Evolutionary conservation across 2,113 vertebrate species (phyloP).

Genomic region (Formicarius rufipectus): DNA sequence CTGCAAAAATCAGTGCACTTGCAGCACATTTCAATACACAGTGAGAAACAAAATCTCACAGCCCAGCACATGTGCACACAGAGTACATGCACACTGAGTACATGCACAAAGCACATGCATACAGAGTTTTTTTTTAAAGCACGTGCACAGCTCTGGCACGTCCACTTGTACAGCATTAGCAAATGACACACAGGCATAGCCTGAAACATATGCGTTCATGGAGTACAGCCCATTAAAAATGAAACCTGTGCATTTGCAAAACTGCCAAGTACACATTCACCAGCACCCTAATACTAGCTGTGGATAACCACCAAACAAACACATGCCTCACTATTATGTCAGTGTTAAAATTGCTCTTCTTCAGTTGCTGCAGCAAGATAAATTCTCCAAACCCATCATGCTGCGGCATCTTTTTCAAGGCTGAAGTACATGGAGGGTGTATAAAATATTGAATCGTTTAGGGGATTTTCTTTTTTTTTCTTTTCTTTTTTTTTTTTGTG

Average conservation of each 20-base stretch:
- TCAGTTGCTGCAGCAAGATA: constrained; percentile 54
- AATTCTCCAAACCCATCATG: constrained; percentile 49
- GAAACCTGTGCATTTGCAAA: neutral
- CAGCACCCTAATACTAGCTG: neutral
- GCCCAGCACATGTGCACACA: fast-evolving
- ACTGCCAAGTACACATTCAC: neutral
- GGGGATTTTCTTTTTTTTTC: constrained; percentile 8
- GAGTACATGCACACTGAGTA: neutral
- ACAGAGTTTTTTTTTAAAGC: too few relatives aligned
- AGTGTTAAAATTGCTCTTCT: constrained; percentile 59
- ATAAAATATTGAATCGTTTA: constrained; percentile 56
- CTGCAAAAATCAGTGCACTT: fast-evolving
- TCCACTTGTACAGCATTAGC: fast-evolving
- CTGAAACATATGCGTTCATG: neutral
- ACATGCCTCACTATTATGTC: constrained; percentile 52
- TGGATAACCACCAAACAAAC: neutral
- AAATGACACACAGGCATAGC: neutral
- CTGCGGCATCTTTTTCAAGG: constrained; percentile 48
- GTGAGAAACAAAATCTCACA: fast-evolving
- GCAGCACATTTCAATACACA: fast-evolving
- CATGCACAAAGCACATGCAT: too few relatives aligned
- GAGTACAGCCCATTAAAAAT: neutral
- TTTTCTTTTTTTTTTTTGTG: neutral
- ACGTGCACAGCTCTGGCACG: neutral
- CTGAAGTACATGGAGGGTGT: neutral